Base-by-base conservation (phyloP, 2,797 vertebrate species). In the Gallinago nigripennis region DNA sequence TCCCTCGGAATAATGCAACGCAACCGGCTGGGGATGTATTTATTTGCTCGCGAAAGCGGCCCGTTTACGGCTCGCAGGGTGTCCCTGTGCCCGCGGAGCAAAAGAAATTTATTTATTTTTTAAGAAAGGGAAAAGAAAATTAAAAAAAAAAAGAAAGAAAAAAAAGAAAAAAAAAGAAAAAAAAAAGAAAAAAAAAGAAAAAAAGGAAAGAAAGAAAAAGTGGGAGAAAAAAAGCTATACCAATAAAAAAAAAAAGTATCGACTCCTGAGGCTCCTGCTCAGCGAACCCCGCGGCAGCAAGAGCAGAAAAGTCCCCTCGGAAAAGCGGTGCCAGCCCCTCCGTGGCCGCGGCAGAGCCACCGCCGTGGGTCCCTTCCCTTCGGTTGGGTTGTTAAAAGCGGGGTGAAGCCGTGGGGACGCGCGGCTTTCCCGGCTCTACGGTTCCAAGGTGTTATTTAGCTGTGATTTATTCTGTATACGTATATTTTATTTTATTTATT, bases 1-100 rank as follows among this genome's bases (percentile, higher is more conserved):
- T 96, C 94, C 96, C 93, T 86, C 88, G 23, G 86, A 95, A 95
- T 93, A 95, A 80, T 70, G 86, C 86, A 70, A 84, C 14, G 78
- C 86, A 95, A 96, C 92, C 54, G 86, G 71, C 83, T 81, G 78
- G 81, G 35, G 92, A 86, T 80, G 81, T 80, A 95, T 95, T 94
- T 95, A 93, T 93, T 92, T 90, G 64, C 94, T 92, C 4, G 60
- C n/a, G n/a, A 93, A 92, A 87, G 54, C 24, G 27, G 78, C 86
- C 16, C 37, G 66, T 60, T 94, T 61, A 28, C 27, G 13, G 37
- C 70, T 90, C 11, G 43, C 45, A 6, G 93, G 88, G 88, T 51
- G 64, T 83, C 90, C 92, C 90, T 25, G 63, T n/a, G 77, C 24
- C 70, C 54, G 21, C 43, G 9, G n/a, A 88, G 46, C 17, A 18